Conservation (phyloP, 2,113 vertebrate genomes). For the Atlantisia rogersi region DNA sequence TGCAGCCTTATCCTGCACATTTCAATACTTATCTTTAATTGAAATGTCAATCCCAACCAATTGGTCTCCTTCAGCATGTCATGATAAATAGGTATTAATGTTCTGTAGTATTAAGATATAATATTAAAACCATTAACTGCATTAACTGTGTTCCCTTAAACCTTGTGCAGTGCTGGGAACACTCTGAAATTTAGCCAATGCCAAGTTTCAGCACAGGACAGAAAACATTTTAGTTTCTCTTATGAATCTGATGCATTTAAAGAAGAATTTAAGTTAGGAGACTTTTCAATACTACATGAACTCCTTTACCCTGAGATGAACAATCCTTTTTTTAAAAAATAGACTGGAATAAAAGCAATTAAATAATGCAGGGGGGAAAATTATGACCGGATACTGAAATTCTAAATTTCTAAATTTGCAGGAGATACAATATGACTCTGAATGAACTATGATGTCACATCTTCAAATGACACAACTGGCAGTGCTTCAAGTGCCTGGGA, state of each 20-base stretch:
- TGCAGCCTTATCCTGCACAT: not conserved
- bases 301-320: not conserved
- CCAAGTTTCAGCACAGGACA: not conserved
- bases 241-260: not conserved
- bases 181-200: not conserved
- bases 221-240: not conserved
- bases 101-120: not conserved
- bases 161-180: not conserved
- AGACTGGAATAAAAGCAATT: not conserved
- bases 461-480: not conserved
- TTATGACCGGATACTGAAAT: not conserved
- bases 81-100: not conserved
- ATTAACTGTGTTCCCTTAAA: not conserved
- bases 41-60: not conserved
- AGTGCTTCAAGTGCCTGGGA: not conserved
- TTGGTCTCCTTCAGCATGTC: not conserved
- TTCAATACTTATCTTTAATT: not conserved
- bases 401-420: not conserved
- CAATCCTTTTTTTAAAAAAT: not conserved
- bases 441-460: not conserved
- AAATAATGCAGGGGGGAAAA: not conserved
- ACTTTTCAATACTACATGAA: not conserved
- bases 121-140: not conserved
- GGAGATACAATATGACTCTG: not conserved
- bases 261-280: not conserved